Evolutionary conservation across 2,888 invertebrate species (phyloP), one percentile per base, ranked within the genome.

Genomic region (Tinea trinotella): DNA sequence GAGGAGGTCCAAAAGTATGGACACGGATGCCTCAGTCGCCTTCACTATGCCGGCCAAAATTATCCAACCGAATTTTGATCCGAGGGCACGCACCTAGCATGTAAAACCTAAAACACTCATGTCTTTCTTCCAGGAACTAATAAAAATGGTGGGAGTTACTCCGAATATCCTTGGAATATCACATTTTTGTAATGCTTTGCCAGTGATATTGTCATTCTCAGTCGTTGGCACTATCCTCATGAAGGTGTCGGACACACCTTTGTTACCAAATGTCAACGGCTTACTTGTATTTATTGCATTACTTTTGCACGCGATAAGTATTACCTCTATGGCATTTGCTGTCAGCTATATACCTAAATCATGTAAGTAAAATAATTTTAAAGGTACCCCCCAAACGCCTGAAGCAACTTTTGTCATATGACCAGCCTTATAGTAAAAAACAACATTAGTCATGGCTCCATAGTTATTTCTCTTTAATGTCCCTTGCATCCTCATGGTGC

Each of bases 61-160:
- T n/a, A n/a, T n/a, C n/a, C n/a, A n/a, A n/a, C n/a, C n/a, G n/a
- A n/a, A n/a, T n/a, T n/a, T n/a, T n/a, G n/a, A n/a, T n/a, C n/a
- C n/a, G n/a, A n/a, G n/a, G n/a, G n/a, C n/a, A n/a, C n/a, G n/a
- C n/a, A n/a, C n/a, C n/a, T n/a, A n/a, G n/a, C n/a, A n/a, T n/a
- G n/a, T n/a, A n/a, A n/a, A n/a, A n/a, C n/a, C n/a, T n/a, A n/a
- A n/a, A n/a, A n/a, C n/a, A n/a, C n/a, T n/a, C n/a, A n/a, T n/a
- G 9, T 7, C 24, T 5, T 46, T 46, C 1, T 46, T 46, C 87
- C 65, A 93, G 92, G 93, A 93, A 72, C 87, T 93, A 18, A 90
- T 93, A 88, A 92, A 91, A 74, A 92, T 93, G 88, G 91, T 92
- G 81, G 94, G 94, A 0, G 81, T 94, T 54, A 87, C 88, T 15